Conservation (phyloP, 2,113 vertebrate species). For the Natator depressus region DNA sequence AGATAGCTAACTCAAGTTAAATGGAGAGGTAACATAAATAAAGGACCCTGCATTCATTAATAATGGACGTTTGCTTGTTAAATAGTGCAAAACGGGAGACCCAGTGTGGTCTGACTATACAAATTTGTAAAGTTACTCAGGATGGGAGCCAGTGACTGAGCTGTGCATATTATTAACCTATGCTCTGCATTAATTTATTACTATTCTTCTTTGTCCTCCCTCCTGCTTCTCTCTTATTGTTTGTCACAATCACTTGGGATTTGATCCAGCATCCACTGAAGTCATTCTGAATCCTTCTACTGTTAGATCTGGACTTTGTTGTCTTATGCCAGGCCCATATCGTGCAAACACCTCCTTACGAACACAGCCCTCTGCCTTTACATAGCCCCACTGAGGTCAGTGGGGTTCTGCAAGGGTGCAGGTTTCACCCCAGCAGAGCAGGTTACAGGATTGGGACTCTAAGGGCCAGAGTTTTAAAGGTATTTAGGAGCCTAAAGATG, state of each 20-base stretch:
- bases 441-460: not conserved
- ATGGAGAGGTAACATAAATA: not conserved
- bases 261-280: not conserved
- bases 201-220: not conserved
- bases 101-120: not conserved
- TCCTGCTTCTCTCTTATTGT: not conserved
- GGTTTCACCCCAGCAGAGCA: not conserved
- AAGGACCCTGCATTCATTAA: not conserved
- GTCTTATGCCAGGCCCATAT: not conserved
- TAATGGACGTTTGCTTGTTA: not conserved
- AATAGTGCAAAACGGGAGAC: accelerated
- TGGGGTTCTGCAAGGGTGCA: not conserved
- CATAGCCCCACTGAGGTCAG: not conserved
- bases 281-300: not conserved
- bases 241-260: not conserved
- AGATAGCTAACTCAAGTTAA: not conserved
- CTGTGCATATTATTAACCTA: not conserved
- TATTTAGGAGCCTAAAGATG: not conserved
- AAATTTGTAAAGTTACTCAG: not conserved
- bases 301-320: not conserved
- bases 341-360: not conserved
- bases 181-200: not conserved
- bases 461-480: not conserved
- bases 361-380: not conserved
- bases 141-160: not conserved